Conservation (phyloP, 2,797 vertebrate species). For the Danio aesculapii region DNA sequence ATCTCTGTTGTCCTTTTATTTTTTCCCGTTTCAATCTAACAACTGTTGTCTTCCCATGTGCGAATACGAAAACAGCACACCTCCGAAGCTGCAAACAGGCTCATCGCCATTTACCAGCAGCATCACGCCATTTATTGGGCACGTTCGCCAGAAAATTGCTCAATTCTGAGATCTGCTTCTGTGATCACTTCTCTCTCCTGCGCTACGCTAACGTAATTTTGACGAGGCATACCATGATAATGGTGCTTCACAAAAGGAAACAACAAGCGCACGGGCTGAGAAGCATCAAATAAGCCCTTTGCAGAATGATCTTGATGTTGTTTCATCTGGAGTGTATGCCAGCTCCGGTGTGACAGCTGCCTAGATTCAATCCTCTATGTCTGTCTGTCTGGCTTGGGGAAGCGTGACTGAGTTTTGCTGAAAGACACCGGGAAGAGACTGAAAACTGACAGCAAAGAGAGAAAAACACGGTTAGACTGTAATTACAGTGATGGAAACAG, state of each 20-base stretch:
- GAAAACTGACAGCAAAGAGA: conserved; percentile 26
- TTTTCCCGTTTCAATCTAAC: conserved; percentile 28
- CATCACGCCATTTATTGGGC: neutral
- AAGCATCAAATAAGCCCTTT: conserved; percentile 24
- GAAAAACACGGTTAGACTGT: conserved; percentile 43
- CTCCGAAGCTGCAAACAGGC: neutral
- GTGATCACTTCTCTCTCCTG: conserved; percentile 35
- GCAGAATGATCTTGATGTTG: conserved; percentile 39
- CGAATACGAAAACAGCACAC: conserved; percentile 23
- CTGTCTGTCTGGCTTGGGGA: conserved; percentile 23
- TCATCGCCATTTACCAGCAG: conserved; percentile 23
- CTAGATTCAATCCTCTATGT: conserved; percentile 17
- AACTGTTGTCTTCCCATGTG: conserved; percentile 30
- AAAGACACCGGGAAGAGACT: conserved; percentile 31
- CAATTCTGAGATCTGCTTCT: conserved; percentile 31
- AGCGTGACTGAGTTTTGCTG: conserved; percentile 27
- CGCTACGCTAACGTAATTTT: conserved; percentile 23
- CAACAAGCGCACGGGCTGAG: neutral
- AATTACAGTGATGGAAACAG: conserved; percentile 51
- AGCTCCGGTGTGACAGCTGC: conserved; percentile 13
- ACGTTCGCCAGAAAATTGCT: conserved; percentile 28
- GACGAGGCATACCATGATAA: conserved; percentile 17
- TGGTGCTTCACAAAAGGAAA: conserved; percentile 27
- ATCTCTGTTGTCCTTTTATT: conserved; percentile 4
- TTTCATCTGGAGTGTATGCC: conserved; percentile 39